These are phyloP conservation scores for Quadroppia sp. DNA, from an alignment of 2,888 invertebrate species.

Conservation along the genomic window DNA sequence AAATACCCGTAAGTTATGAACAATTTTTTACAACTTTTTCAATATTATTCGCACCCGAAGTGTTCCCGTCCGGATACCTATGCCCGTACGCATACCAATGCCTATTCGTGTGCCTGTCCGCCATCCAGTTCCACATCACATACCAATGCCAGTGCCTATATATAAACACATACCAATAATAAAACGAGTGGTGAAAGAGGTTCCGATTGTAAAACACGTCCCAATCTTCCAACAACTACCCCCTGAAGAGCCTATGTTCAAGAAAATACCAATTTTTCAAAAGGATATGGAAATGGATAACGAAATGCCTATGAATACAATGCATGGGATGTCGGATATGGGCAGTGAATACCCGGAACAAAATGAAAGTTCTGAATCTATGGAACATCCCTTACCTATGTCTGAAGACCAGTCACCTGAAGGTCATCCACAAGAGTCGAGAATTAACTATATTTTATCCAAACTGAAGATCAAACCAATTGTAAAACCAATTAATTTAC, in stretches of 20 bases:
- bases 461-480: constrained; percentile 13
- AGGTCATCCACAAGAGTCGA: constrained; percentile 1
- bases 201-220: constrained; percentile 10
- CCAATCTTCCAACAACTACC: neutral
- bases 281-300: constrained; percentile 6
- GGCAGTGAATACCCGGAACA: neutral
- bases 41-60: too few relatives aligned
- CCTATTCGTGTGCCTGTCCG: neutral
- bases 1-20: constrained; percentile 12
- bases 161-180: constrained; percentile 5
- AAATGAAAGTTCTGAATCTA: too few relatives aligned
- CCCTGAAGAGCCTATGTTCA: neutral
- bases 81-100: neutral
- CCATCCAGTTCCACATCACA: neutral
- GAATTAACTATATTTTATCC: neutral
- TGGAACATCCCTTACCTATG: too few relatives aligned
- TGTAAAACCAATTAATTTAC: constrained; percentile 7
- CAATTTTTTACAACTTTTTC: neutral
- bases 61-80: neutral
- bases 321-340: too few relatives aligned
- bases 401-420: neutral
- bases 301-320: neutral
- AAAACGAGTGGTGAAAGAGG: neutral
- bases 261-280: constrained; percentile 23
- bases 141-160: constrained; percentile 4